Evolutionary conservation across 2,888 invertebrate genomes (phyloP).

Genomic region (Caradrina clavipalpis): DNA sequence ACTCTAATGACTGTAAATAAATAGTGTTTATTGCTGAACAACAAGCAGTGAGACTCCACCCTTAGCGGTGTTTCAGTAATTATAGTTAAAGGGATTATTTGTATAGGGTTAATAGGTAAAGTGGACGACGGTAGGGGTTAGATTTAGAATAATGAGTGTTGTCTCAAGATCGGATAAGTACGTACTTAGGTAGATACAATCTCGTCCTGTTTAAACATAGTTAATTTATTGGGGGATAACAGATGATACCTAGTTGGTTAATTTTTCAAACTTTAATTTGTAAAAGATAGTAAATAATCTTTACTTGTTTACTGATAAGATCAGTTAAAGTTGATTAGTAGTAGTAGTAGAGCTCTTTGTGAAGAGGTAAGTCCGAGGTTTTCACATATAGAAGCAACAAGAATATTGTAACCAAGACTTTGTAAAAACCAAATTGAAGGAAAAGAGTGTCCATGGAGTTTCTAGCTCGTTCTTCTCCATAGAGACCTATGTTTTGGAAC

Average conservation of each 20-base stretch:
- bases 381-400: too few species aligned
- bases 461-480: too few species aligned
- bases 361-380: too few species aligned
- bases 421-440: too few species aligned
- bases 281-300: too few species aligned
- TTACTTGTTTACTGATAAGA: too few species aligned
- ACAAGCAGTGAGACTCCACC: background rate
- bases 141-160: constrained; percentile 23
- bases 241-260: background rate
- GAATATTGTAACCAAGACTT: too few species aligned
- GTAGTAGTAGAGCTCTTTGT: too few species aligned
- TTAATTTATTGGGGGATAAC: background rate
- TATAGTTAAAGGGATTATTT: constrained; percentile 13
- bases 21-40: background rate
- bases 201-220: background rate
- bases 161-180: constrained; percentile 18
- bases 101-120: constrained; percentile 16
- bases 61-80: constrained; percentile 7
- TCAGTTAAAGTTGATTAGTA: too few species aligned
- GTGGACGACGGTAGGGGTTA: background rate
- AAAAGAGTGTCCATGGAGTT: too few species aligned
- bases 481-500: too few species aligned
- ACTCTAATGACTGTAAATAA: constrained; percentile 23
- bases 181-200: constrained; percentile 1
- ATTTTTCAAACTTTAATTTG: too few species aligned